These are phyloP conservation scores for Cheilosia soror DNA, from an alignment of 2,888 invertebrate genomes.

Conservation along the genomic window DNA sequence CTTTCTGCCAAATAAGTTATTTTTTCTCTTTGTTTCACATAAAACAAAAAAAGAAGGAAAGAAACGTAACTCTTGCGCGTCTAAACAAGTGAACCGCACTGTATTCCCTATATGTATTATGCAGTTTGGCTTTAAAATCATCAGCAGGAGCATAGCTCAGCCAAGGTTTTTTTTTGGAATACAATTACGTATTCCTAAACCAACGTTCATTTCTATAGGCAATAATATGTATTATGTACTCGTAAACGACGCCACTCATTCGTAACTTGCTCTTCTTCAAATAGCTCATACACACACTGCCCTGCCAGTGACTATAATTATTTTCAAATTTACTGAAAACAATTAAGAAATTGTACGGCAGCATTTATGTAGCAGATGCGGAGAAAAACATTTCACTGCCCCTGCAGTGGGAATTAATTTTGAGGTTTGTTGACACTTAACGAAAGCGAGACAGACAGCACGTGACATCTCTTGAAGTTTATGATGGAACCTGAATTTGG, in stretches of 20 bases:
- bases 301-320: slow-evolving; percentile 11
- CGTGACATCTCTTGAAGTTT: slow-evolving; percentile 33
- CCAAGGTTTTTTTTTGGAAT: no score
- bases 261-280: no score
- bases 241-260: no score
- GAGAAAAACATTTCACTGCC: slow-evolving; percentile 20
- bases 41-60: no score
- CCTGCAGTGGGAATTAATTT: slow-evolving; percentile 6
- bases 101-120: no score
- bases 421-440: slow-evolving; percentile 18
- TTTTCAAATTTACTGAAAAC: slow-evolving; percentile 18
- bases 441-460: slow-evolving; percentile 13
- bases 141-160: no score
- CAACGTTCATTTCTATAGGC: background rate
- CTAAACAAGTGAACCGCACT: no score
- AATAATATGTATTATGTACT: no score
- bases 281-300: background rate
- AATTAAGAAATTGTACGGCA: slow-evolving; percentile 29
- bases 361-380: slow-evolving; percentile 16
- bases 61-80: no score
- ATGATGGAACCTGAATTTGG: slow-evolving; percentile 10
- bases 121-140: no score
- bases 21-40: no score
- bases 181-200: background rate
- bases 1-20: no score